These are phyloP conservation scores for Ametastegia equiseti DNA, from an alignment of 2,888 invertebrate genomes.

Conservation along the genomic window DNA sequence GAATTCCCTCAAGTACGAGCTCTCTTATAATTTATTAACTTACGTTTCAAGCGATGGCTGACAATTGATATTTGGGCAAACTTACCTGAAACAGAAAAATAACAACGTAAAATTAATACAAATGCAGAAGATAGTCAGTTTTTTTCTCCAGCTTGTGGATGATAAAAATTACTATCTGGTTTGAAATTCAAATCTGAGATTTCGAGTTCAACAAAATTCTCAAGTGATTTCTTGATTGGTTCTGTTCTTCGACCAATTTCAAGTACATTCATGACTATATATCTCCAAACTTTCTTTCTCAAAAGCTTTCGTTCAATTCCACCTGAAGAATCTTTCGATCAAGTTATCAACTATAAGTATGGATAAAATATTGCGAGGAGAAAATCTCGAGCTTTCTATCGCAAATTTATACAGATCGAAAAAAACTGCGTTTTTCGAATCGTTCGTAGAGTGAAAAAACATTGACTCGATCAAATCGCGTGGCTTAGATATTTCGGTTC, in stretches of 20 bases:
- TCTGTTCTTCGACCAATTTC: too few species aligned
- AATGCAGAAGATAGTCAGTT: neutral
- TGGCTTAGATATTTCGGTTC: too few species aligned
- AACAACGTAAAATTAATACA: neutral
- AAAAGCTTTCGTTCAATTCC: neutral
- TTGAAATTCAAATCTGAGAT: too few species aligned
- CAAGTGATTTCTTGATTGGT: too few species aligned
- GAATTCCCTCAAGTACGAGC: neutral
- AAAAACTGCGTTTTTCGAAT: neutral
- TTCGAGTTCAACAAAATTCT: too few species aligned
- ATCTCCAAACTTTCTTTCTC: neutral
- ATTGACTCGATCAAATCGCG: too few species aligned
- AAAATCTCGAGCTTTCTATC: neutral
- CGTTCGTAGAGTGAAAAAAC: neutral
- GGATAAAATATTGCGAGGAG: neutral
- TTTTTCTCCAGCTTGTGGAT: too few species aligned
- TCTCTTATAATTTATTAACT: neutral
- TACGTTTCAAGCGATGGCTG: neutral
- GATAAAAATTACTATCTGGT: too few species aligned
- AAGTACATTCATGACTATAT: too few species aligned
- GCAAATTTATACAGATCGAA: too few species aligned
- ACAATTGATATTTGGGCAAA: constrained; percentile 29
- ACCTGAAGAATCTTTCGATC: neutral
- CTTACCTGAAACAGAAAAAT: constrained; percentile 45
- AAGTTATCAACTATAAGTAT: neutral